Percentiles rank a stretch among this genome's conserved stretches.
Conservation (phyloP, 1,140 invertebrate species). For the Argopecten irradians region DNA sequence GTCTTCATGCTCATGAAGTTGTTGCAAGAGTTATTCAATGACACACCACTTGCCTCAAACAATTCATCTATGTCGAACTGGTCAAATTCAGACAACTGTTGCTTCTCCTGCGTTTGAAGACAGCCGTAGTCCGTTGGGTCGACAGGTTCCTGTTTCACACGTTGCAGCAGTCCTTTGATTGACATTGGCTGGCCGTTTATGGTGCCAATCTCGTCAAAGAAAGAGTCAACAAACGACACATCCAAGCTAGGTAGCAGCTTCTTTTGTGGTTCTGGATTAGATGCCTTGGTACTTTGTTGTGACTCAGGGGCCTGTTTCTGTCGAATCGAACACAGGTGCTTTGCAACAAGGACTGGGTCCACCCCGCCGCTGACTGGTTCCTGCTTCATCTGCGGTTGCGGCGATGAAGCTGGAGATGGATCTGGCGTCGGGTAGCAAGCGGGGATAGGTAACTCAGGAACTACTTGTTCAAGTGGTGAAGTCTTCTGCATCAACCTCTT, state of each 20-base stretch:
- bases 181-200: conserved; percentile 7
- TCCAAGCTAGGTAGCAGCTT: conserved; percentile 70
- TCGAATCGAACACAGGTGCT: conserved; percentile 57
- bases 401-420: conserved; percentile 69
- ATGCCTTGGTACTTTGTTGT: background rate
- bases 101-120: conserved; percentile 32
- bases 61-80: conserved; percentile 65
- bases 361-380: conserved; percentile 38
- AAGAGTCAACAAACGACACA: conserved; percentile 67
- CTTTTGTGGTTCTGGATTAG: conserved; percentile 32
- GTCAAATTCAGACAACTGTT: conserved; percentile 49
- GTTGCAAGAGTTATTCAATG: conserved; percentile 44
- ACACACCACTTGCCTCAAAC: conserved; percentile 55
- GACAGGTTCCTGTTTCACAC: conserved; percentile 37
- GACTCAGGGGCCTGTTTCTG: conserved; percentile 42
- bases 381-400: conserved; percentile 56
- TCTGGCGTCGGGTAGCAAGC: conserved; percentile 72
- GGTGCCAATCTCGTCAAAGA: conserved; percentile 66
- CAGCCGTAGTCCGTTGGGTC: conserved; percentile 28
- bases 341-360: conserved; percentile 42
- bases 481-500: conserved; percentile 32
- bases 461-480: conserved; percentile 64
- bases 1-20: conserved; percentile 36
- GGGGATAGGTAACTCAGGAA: conserved; percentile 66
- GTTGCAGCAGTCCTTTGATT: background rate